Percentiles rank a stretch among this genome's conserved stretches.
Evolutionary conservation across 1,140 invertebrate species (phyloP).

Genomic region (Caenorhabditis latens): DNA sequence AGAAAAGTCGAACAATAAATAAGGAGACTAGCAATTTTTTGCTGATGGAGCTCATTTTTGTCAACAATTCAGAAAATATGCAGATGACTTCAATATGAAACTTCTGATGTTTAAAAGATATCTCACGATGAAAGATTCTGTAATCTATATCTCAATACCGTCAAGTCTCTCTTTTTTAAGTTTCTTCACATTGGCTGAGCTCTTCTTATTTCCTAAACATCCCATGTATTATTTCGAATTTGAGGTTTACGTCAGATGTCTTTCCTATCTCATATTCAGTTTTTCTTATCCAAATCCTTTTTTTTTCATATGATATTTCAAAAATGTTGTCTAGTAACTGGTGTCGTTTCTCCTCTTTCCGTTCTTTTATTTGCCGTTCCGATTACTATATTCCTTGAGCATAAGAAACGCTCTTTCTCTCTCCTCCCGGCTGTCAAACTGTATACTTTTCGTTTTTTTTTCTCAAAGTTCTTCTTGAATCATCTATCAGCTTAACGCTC

Average conservation of each 20-base stretch:
- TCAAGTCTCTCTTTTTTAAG: too few species aligned
- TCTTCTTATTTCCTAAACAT: too few species aligned
- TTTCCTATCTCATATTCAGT: neutral
- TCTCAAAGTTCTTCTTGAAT: neutral
- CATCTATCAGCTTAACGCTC: neutral
- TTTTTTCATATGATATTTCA: too few species aligned
- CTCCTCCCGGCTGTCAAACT: neutral
- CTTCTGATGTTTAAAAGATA: too few species aligned
- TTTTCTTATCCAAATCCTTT: too few species aligned
- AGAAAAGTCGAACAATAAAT: constrained; percentile 54
- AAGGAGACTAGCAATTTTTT: constrained; percentile 17
- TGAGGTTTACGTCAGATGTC: neutral
- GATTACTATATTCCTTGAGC: constrained; percentile 34
- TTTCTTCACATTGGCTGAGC: too few species aligned
- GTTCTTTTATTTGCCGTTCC: constrained; percentile 41
- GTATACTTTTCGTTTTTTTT: constrained; percentile 42
- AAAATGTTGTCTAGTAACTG: too few species aligned
- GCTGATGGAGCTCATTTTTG: neutral
- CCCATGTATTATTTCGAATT: too few species aligned
- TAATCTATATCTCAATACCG: too few species aligned
- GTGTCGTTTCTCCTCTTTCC: too few species aligned
- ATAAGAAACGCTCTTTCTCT: constrained; percentile 10
- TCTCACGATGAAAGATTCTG: too few species aligned
- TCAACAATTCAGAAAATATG: neutral
- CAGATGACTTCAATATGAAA: too few species aligned